A percentile compares a stretch with the other conserved stretches of the same genome.
These are phyloP conservation scores for Drosophila prosaltans DNA, from an alignment of 1,140 invertebrate species.

Conservation along the genomic window DNA sequence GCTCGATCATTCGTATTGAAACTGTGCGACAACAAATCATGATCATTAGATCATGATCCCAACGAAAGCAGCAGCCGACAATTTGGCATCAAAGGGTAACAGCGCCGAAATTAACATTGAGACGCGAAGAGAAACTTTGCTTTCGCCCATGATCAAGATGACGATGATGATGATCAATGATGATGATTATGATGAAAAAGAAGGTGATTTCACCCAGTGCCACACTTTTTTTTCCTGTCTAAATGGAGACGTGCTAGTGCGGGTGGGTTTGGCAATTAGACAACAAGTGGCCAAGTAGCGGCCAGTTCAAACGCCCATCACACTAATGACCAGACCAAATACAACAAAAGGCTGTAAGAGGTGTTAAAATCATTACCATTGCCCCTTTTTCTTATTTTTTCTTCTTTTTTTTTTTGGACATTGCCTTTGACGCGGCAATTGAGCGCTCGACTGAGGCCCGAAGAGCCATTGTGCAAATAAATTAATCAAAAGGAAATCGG, in stretches of 20 bases:
- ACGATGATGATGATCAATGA: conserved; percentile 49
- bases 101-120: conserved; percentile 55
- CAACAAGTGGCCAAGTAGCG: conserved; percentile 68
- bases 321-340: conserved; percentile 61
- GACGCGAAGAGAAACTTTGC: conserved; percentile 72
- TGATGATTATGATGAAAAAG: conserved; percentile 26
- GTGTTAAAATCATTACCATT: conserved; percentile 71
- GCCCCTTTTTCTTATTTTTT: neutral
- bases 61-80: conserved; percentile 45
- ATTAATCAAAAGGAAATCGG: conserved; percentile 76
- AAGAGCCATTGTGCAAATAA: conserved; percentile 59
- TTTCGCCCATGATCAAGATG: conserved; percentile 48
- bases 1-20: conserved; percentile 15
- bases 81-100: conserved; percentile 55
- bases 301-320: conserved; percentile 58
- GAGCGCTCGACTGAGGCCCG: conserved; percentile 49
- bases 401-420: too few relatives aligned
- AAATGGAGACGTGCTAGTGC: conserved; percentile 61
- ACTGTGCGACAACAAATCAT: conserved; percentile 68
- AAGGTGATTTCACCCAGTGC: conserved; percentile 75
- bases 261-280: conserved; percentile 78
- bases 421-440: conserved; percentile 51
- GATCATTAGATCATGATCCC: conserved; percentile 69
- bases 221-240: conserved; percentile 61
- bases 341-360: conserved; percentile 45